phyloP scores from a whole-genome alignment of 2,113 vertebrate genomes.

The Eretmochelys imbricata region DNA sequence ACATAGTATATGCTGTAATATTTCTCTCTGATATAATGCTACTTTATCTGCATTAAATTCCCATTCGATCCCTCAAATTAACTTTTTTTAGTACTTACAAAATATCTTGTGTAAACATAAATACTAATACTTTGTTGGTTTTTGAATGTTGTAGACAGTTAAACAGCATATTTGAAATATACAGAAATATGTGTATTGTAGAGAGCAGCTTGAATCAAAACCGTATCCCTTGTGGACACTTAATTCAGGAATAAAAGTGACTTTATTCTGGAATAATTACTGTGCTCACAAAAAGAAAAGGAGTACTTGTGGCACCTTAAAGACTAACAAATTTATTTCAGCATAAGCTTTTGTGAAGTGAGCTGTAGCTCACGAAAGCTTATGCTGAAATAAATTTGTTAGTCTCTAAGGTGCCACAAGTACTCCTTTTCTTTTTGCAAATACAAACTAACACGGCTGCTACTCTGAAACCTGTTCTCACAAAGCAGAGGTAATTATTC shows the following conservation, averaged over 20 bases:
- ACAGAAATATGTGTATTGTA: neutral
- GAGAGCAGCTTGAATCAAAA: neutral
- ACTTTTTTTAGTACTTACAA: neutral
- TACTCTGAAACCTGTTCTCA: neutral
- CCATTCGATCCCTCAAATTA: neutral
- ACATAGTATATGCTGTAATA: neutral
- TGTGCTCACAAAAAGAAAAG: neutral
- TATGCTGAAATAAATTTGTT: too few relatives aligned
- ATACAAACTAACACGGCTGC: too few relatives aligned
- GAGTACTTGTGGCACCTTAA: too few relatives aligned
- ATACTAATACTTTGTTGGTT: neutral
- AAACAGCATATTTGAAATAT: neutral
- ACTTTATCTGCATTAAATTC: neutral
- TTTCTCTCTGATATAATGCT: neutral
- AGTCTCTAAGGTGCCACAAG: too few relatives aligned
- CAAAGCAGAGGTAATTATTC: neutral
- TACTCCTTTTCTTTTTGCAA: too few relatives aligned
- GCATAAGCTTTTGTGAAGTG: too few relatives aligned
- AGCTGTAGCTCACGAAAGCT: too few relatives aligned
- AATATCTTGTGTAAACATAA: neutral
- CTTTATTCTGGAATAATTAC: neutral
- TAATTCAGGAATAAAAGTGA: fast-evolving
- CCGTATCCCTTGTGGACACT: neutral
- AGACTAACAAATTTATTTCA: too few relatives aligned
- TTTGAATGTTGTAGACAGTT: neutral